Conservation (phyloP, 2,888 invertebrate species). For the Branchellion lobata region DNA sequence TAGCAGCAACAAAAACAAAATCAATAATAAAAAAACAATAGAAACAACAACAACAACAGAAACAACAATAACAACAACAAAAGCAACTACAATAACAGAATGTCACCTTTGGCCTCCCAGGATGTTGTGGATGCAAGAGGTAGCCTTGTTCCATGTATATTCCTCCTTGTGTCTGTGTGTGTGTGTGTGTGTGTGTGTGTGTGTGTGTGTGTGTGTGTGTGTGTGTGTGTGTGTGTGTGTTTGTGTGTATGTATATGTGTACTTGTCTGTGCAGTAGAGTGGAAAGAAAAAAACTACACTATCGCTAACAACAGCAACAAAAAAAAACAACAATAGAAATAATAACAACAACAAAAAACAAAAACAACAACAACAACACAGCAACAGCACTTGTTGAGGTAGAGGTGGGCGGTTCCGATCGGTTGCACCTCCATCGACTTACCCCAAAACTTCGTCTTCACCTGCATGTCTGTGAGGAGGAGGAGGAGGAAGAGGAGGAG, state of each 20-base stretch:
- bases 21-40: background rate
- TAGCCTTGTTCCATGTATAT: conserved; percentile 79
- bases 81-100: background rate
- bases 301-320: conserved; percentile 5
- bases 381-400: conserved; percentile 62
- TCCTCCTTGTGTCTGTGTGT: conserved; percentile 68
- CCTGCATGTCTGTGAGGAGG: conserved; percentile 71
- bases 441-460: conserved; percentile 86
- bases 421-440: conserved; percentile 87
- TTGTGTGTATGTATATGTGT: background rate
- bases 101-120: conserved; percentile 73
- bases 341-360: too few species aligned
- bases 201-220: too few species aligned
- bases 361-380: too few species aligned
- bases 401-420: conserved; percentile 70
- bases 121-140: conserved; percentile 81
- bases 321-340: too few species aligned
- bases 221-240: conserved; percentile 62
- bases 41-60: too few species aligned
- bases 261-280: too few species aligned
- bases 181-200: background rate
- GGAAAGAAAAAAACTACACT: background rate
- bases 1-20: background rate
- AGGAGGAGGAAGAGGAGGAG: background rate
- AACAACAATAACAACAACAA: background rate